phyloP scores from a whole-genome alignment of 2,888 invertebrate species.

The Ennomos fuscantarius region DNA sequence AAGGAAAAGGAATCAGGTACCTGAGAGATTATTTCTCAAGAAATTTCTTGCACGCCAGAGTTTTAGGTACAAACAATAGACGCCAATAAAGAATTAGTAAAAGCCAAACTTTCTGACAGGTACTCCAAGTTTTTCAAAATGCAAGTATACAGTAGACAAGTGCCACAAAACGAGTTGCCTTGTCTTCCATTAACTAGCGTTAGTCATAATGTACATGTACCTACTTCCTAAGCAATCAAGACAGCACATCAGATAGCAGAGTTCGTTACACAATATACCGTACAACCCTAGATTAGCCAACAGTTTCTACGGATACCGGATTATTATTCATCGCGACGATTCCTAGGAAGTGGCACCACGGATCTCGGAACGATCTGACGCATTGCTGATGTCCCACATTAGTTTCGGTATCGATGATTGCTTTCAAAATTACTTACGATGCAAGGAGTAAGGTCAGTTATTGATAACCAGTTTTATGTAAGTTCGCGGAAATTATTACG shows the following conservation, averaged over 20 bases:
- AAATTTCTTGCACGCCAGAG: neutral
- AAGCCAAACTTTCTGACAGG: no score
- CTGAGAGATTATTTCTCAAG: constrained; percentile 4
- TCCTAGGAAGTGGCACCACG: constrained; percentile 45
- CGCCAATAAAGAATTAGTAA: no score
- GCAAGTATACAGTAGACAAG: no score
- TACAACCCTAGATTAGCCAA: constrained; percentile 5
- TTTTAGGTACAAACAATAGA: neutral
- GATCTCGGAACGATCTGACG: constrained; percentile 48
- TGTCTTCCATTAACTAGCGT: neutral
- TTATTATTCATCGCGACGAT: constrained; percentile 27
- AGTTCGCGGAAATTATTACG: constrained; percentile 13
- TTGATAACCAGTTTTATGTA: constrained; percentile 14
- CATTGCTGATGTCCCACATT: constrained; percentile 43
- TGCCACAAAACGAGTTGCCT: neutral
- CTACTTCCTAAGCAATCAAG: constrained; percentile 10
- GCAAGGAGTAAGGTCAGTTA: constrained; percentile 7
- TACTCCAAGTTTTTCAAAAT: no score
- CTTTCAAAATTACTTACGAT: constrained; percentile 3
- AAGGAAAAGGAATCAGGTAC: neutral
- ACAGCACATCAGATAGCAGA: neutral
- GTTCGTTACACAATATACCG: constrained; percentile 22
- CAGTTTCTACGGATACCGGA: constrained; percentile 14
- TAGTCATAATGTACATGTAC: constrained; percentile 21
- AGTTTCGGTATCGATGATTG: constrained; percentile 42